Base-by-base conservation (phyloP, 2,113 vertebrate species). In the Larimichthys polyactis region DNA sequence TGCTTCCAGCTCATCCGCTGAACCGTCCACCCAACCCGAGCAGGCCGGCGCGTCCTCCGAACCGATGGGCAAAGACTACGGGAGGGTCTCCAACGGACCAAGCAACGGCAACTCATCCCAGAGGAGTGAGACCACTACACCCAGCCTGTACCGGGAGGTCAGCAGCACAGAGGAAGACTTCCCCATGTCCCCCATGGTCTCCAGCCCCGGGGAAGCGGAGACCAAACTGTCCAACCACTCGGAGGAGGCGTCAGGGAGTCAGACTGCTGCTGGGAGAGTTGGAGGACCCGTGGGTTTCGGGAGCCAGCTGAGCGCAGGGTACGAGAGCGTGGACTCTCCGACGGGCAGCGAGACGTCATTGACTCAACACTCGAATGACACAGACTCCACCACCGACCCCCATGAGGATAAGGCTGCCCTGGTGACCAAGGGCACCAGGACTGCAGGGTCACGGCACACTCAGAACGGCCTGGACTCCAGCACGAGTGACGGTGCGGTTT, bases 301-400 rank as follows among this genome's bases (percentile, higher is more conserved):
- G 94, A 98, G 97, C 94, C 98, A 96, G 85, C 96, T 99, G 94
- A 98, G 97, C 90, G 96, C 96, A 75, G 97, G 98, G 91, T 99
- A 99, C 87, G 98, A 99, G 96, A 99, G 98, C 85, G 98, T 99
- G 96, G 98, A 99, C 97, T 99, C 98, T 93, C 98, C 98, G 67
- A 99, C 97, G 86, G 98, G 98, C 94, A 99, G 98, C 92, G 98
- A 99, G 94, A 98, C 97, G 67, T 99, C 98, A 95, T 96, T 99
- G 94, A 98, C 98, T 95, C 98, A 98, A 95, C 97, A 98, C 91
- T 99, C 98, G 89, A 98, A 98, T 94, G 98, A 99, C 94, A 99
- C 98, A 94, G 98, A 99, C 98, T 99, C 98, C 96, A 99, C 94
- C 94, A 96, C 96, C 90, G 98, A 99, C 95, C 96, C 97, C 93